phyloP scores from a whole-genome alignment of 2,797 vertebrate species.

The Melopsittacus undulatus region DNA sequence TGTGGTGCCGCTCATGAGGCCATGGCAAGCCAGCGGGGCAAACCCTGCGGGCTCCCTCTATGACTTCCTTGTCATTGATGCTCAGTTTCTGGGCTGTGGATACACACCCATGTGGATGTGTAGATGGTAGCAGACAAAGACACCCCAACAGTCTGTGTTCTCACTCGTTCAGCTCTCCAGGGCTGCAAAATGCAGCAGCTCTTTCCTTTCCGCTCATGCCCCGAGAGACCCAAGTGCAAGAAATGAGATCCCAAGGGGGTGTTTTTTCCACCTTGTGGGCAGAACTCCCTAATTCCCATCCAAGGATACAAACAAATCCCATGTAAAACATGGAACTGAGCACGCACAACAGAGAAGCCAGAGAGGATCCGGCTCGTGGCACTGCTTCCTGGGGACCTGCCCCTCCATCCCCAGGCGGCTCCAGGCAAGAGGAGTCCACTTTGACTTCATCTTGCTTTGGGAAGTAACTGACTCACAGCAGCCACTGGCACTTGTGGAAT shows the following conservation, averaged over 20 bases:
- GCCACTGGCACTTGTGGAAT: neutral
- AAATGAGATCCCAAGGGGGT: neutral
- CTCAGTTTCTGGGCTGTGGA: slow-evolving; percentile 45
- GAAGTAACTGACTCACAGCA: neutral
- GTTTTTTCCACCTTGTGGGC: neutral
- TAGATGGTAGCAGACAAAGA: slow-evolving; percentile 75
- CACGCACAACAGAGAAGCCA: slow-evolving; percentile 50
- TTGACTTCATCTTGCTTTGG: neutral
- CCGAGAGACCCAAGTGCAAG: neutral
- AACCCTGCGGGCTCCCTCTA: neutral
- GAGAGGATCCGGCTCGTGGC: neutral
- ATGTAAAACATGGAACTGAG: slow-evolving; percentile 34
- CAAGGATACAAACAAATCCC: neutral
- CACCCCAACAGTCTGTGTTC: neutral
- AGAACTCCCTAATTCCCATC: neutral
- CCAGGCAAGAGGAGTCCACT: neutral
- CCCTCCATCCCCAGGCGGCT: neutral
- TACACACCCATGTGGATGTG: neutral
- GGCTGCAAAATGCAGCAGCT: neutral
- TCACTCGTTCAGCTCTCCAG: neutral
- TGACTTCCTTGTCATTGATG: slow-evolving; percentile 45
- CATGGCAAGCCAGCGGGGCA: rapidly evolving
- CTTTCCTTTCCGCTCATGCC: neutral
- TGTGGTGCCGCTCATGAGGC: neutral
- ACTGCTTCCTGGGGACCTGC: neutral